A percentile compares a stretch with the other conserved stretches of the same genome.
Evolutionary conservation across 1,140 invertebrate species (phyloP).

Genomic region (Drosophila nebulosa): DNA sequence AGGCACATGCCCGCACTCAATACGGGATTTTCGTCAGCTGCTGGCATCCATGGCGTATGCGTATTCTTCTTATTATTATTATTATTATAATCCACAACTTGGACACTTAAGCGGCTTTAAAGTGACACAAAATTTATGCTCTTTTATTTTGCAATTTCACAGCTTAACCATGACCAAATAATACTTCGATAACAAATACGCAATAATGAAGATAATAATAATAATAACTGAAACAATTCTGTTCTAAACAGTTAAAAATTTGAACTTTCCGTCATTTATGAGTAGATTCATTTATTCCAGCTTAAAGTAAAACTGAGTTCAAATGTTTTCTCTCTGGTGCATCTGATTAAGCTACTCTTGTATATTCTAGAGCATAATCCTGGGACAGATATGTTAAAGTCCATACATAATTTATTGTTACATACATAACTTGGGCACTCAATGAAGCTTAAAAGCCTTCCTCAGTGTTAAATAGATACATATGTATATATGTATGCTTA

Average conservation of each 20-base stretch:
- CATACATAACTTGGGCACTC: neutral
- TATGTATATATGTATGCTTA: neutral
- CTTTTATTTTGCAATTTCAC: constrained; percentile 67
- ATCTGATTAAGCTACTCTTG: too few species aligned
- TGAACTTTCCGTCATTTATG: too few species aligned
- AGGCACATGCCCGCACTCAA: constrained; percentile 3
- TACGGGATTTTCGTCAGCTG: neutral
- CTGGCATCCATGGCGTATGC: constrained; percentile 37
- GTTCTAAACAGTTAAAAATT: too few species aligned
- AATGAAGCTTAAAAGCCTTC: neutral
- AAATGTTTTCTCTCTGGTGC: too few species aligned
- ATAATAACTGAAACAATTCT: neutral
- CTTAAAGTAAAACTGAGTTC: too few species aligned
- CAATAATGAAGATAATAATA: neutral
- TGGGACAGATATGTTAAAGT: neutral
- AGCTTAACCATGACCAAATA: neutral
- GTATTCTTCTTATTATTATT: constrained; percentile 13
- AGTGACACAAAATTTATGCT: constrained; percentile 43
- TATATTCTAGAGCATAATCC: too few species aligned
- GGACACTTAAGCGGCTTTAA: constrained; percentile 64
- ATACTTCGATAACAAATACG: neutral
- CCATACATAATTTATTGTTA: neutral
- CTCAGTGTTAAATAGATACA: constrained; percentile 14
- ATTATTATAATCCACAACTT: constrained; percentile 28
- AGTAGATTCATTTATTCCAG: too few species aligned